A percentile compares a stretch with the other conserved stretches of the same genome.
Evolutionary conservation across 2,888 invertebrate genomes (phyloP).

Genomic region (Caenorhabditis sp.): DNA sequence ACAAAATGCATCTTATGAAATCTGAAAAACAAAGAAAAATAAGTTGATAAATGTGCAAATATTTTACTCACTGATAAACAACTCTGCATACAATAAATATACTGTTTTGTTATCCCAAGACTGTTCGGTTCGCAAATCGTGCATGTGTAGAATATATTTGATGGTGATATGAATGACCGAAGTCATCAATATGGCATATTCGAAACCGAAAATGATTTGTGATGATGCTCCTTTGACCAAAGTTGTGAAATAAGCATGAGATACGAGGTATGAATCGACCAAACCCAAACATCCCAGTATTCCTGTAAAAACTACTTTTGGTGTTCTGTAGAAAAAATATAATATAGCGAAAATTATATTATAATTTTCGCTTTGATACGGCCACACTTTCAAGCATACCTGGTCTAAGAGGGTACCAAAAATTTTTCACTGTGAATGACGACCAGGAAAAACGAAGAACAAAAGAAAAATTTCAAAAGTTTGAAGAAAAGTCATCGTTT

Average conservation of each 20-base stretch:
- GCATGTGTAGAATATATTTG: constrained; percentile 86
- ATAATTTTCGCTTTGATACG: no score
- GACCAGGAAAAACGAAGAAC: no score
- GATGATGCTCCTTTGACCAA: constrained; percentile 92
- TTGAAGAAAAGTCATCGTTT: no score
- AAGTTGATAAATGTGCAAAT: neutral
- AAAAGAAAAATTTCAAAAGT: no score
- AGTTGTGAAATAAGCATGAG: constrained; percentile 91
- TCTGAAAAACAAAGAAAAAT: constrained; percentile 71
- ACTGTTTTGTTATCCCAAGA: constrained; percentile 99
- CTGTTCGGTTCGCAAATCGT: constrained; percentile 83
- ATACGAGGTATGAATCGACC: constrained; percentile 87
- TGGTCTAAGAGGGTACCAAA: no score
- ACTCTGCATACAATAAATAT: constrained; percentile 92
- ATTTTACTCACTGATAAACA: constrained; percentile 87
- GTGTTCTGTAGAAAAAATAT: neutral
- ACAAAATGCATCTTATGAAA: constrained; percentile 80
- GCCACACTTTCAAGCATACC: no score
- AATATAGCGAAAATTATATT: neutral
- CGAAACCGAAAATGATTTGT: constrained; percentile 98
- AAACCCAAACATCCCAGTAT: constrained; percentile 83
- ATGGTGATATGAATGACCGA: constrained; percentile 81
- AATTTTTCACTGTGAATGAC: no score
- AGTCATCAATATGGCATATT: constrained; percentile 94
- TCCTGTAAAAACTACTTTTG: constrained; percentile 71